Percentiles rank a stretch among this genome's conserved stretches.
phyloP scores from a whole-genome alignment of 1,140 invertebrate genomes.

The Magallana gigas region DNA sequence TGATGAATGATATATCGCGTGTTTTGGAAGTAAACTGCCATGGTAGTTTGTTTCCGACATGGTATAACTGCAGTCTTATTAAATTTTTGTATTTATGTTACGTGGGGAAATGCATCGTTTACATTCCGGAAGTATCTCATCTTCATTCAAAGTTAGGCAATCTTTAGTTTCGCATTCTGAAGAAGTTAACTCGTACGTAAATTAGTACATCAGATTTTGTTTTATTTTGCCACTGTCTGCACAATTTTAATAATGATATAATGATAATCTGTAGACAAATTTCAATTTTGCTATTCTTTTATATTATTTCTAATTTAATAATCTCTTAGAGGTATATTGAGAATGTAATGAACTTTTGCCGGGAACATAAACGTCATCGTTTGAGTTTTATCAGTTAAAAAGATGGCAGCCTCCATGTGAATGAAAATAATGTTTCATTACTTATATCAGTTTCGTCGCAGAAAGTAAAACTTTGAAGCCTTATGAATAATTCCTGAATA shows the following conservation, averaged over 20 bases:
- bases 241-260: no score
- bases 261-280: no score
- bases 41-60: slow-evolving; percentile 48
- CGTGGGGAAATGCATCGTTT: slow-evolving; percentile 17
- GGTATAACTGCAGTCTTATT: not conserved
- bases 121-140: slow-evolving; percentile 19
- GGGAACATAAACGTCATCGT: not conserved
- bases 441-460: no score
- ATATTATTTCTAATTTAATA: no score
- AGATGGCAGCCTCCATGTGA: slow-evolving; percentile 21
- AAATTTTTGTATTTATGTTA: not conserved
- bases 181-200: not conserved
- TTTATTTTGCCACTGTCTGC: no score
- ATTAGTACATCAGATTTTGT: not conserved
- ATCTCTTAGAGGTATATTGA: no score
- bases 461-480: no score
- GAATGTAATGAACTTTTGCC: not conserved
- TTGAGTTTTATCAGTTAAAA: not conserved
- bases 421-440: not conserved
- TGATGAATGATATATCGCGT: slow-evolving; percentile 67
- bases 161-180: not conserved
- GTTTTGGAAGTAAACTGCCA: slow-evolving; percentile 58
- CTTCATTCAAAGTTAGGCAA: not conserved
- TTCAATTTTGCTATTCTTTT: no score
- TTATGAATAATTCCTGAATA: no score